A percentile compares a stretch with the other conserved stretches of the same genome.
These are phyloP conservation scores for Crepidodera aurea DNA, from an alignment of 2,888 invertebrate genomes.

Conservation along the genomic window DNA sequence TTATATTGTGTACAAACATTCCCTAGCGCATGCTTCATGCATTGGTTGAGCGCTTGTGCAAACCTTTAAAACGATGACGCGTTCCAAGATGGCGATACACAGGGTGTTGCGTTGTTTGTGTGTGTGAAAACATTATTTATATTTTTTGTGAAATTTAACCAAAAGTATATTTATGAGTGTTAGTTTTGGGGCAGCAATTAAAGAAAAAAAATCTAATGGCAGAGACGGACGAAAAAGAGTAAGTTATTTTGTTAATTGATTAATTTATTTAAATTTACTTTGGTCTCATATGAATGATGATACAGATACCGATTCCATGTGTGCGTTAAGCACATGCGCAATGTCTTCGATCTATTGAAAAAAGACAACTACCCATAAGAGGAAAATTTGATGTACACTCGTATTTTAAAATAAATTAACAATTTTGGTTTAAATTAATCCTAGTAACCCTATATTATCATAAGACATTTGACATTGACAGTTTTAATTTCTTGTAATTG, in stretches of 20 bases:
- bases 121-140: constrained; percentile 35
- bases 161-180: constrained; percentile 12
- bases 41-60: constrained; percentile 34
- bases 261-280: constrained; percentile 38
- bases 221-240: constrained; percentile 39
- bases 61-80: constrained; percentile 36
- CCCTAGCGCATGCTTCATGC: constrained; percentile 29
- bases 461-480: constrained; percentile 6
- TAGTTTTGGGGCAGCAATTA: constrained; percentile 6
- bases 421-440: constrained; percentile 9
- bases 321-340: constrained; percentile 40
- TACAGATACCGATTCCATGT: constrained; percentile 40
- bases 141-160: constrained; percentile 29
- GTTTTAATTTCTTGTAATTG: neutral
- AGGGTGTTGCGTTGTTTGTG: constrained; percentile 49
- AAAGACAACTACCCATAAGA: constrained; percentile 24
- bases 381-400: constrained; percentile 28
- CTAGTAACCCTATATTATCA: neutral
- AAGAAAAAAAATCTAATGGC: constrained; percentile 17
- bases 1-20: neutral
- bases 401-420: constrained; percentile 20
- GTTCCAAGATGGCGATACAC: constrained; percentile 51
- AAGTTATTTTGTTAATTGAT: constrained; percentile 30
- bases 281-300: constrained; percentile 37
- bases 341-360: constrained; percentile 33